A percentile compares a stretch with the other conserved stretches of the same genome.
These are phyloP conservation scores for Trachemys scripta DNA, from an alignment of 2,113 vertebrate species.

Conservation along the genomic window DNA sequence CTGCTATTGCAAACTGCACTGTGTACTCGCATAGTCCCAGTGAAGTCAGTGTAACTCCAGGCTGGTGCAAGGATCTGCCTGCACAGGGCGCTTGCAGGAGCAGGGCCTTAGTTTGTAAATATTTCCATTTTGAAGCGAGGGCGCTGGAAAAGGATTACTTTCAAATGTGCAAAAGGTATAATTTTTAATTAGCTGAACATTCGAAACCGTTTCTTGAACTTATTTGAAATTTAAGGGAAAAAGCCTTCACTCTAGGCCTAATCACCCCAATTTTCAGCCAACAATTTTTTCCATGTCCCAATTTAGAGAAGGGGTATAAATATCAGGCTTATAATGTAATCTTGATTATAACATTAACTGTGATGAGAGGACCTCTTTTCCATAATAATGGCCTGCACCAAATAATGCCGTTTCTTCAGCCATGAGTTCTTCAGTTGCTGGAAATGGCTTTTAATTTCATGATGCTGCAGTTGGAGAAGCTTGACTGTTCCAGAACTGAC, in stretches of 20 bases:
- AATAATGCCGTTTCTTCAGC: neutral
- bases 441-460: conserved; percentile 52
- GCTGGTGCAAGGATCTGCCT: neutral
- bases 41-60: neutral
- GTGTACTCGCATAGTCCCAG: neutral
- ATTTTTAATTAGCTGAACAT: neutral
- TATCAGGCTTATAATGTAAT: neutral
- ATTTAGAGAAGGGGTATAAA: neutral
- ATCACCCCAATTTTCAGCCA: neutral
- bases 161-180: conserved; percentile 15
- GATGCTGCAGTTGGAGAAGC: conserved; percentile 36
- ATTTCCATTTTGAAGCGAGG: neutral
- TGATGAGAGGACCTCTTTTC: neutral
- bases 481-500: rapidly evolving
- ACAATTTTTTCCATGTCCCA: neutral
- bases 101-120: neutral
- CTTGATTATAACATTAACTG: neutral
- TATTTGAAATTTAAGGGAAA: neutral
- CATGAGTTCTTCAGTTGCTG: conserved; percentile 28
- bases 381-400: neutral
- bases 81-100: neutral
- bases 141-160: neutral
- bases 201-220: conserved; percentile 17
- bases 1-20: neutral
- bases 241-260: neutral